phyloP scores from a whole-genome alignment of 2,113 vertebrate genomes.

The Xiphophorus hellerii region DNA sequence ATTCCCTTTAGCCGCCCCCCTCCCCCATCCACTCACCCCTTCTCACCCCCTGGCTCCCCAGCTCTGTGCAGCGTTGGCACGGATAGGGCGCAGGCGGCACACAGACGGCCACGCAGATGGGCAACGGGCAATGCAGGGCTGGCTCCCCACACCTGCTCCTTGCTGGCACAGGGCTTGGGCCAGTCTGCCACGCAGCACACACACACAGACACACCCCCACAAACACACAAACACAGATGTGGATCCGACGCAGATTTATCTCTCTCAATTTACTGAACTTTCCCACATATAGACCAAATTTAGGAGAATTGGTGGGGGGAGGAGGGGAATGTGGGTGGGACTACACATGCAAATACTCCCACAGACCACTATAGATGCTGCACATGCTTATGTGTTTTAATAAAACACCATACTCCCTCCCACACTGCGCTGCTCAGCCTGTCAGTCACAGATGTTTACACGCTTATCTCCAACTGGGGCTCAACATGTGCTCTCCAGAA shows the following conservation, averaged over 20 bases:
- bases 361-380: constrained; percentile 20
- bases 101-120: constrained; percentile 86
- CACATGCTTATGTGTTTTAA: constrained; percentile 34
- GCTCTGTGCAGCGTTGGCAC: constrained; percentile 77
- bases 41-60: constrained; percentile 63
- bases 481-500: constrained; percentile 66
- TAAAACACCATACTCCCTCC: constrained; percentile 56
- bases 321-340: neutral
- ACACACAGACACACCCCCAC: constrained; percentile 30
- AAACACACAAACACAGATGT: constrained; percentile 63
- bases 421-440: constrained; percentile 61
- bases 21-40: constrained; percentile 69
- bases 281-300: constrained; percentile 42
- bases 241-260: constrained; percentile 56
- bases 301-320: neutral
- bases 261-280: constrained; percentile 59
- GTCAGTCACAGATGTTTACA: constrained; percentile 76
- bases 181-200: constrained; percentile 46
- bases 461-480: constrained; percentile 71
- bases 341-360: constrained; percentile 44
- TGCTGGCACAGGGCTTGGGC: constrained; percentile 74
- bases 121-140: constrained; percentile 80
- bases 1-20: constrained; percentile 75
- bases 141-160: constrained; percentile 84
- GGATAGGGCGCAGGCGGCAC: constrained; percentile 81